phyloP scores from a whole-genome alignment of 1,140 invertebrate species.

The Penaeus vannamei region DNA sequence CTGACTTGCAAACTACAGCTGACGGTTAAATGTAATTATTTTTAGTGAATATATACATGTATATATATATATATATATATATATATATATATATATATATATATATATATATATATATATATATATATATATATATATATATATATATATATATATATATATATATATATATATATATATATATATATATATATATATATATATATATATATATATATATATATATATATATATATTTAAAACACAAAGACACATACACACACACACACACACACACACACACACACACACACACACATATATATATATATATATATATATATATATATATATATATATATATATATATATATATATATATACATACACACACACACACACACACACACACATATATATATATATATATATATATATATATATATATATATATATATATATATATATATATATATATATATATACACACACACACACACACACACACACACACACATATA shows the following conservation, averaged over 20 bases:
- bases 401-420: neutral
- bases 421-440: neutral
- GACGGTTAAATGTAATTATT: no score
- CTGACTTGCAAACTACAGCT: no score
- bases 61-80: neutral
- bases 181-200: neutral
- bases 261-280: fast-evolving
- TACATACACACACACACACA: no score
- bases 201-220: neutral
- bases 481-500: no score
- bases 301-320: neutral
- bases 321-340: neutral
- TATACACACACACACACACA: no score
- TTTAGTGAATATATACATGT: neutral
- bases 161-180: no score
- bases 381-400: neutral
- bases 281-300: neutral
- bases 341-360: neutral
- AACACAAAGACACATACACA: neutral
- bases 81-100: neutral
- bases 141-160: neutral
- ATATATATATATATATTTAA: neutral
- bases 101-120: no score
- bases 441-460: neutral
- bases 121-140: neutral